A percentile compares a stretch with the other conserved stretches of the same genome.
These are phyloP conservation scores for Periparus ater DNA, from an alignment of 2,797 vertebrate genomes.

Conservation along the genomic window DNA sequence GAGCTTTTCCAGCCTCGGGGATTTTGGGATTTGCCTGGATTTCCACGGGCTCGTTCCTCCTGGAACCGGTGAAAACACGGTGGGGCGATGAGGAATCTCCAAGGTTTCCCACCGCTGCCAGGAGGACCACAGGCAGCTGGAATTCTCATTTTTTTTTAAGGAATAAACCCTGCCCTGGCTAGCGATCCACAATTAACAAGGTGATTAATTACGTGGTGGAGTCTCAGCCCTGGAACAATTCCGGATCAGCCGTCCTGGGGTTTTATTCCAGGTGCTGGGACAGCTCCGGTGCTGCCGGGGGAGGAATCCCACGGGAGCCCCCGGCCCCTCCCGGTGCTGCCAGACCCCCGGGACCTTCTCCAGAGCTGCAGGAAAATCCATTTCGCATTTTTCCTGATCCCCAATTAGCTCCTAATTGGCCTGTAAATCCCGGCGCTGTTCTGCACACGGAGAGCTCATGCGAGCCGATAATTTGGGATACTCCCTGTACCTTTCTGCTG, in stretches of 20 bases:
- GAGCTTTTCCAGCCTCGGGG: not conserved
- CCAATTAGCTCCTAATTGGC: not conserved
- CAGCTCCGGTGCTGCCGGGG: not conserved
- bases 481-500: not conserved
- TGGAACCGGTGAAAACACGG: fast-evolving
- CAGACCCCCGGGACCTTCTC: not conserved
- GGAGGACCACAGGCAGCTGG: not conserved
- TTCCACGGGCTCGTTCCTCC: fast-evolving
- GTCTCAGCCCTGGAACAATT: not conserved
- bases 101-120: not conserved
- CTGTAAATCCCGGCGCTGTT: not conserved
- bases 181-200: not conserved
- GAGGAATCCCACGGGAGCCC: not conserved
- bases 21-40: not conserved
- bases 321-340: fast-evolving
- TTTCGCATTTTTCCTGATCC: not conserved
- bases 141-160: not conserved
- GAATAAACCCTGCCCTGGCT: not conserved
- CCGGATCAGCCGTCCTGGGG: fast-evolving
- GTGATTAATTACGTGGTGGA: not conserved
- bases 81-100: not conserved
- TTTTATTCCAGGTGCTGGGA: not conserved
- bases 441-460: not conserved
- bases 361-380: not conserved
- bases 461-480: not conserved